phyloP scores from a whole-genome alignment of 2,888 invertebrate genomes.

The Prosopocoilus inquinatus region DNA sequence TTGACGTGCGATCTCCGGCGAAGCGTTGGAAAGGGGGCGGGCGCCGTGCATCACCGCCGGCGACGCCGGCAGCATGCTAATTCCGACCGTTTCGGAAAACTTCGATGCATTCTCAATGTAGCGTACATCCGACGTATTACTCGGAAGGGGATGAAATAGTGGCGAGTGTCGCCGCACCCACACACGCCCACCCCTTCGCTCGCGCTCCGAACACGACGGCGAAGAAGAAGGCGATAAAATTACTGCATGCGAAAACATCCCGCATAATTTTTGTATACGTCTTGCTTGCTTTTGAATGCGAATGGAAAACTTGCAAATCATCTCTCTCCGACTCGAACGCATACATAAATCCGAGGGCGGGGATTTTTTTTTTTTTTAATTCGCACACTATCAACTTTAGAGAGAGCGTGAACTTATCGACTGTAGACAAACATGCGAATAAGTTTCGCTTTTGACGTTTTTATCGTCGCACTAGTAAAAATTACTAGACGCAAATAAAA shows the following conservation, averaged over 20 bases:
- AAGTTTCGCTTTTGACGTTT: too few relatives aligned
- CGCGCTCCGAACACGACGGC: neutral
- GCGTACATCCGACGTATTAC: neutral
- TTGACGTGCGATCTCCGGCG: constrained; percentile 1
- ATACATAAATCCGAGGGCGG: too few relatives aligned
- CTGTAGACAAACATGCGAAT: too few relatives aligned
- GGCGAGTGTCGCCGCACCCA: neutral
- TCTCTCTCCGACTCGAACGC: too few relatives aligned
- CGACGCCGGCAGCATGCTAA: constrained; percentile 13
- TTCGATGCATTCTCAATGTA: neutral
- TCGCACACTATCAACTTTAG: too few relatives aligned
- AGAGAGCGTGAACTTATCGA: too few relatives aligned
- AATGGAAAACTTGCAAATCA: too few relatives aligned
- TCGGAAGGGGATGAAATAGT: neutral
- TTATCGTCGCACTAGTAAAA: too few relatives aligned
- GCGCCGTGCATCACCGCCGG: neutral
- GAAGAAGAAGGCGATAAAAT: neutral
- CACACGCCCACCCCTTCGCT: neutral
- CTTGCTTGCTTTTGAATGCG: neutral
- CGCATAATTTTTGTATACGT: neutral
- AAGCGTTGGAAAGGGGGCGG: constrained; percentile 10
- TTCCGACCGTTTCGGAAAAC: constrained; percentile 6
- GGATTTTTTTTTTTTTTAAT: too few relatives aligned
- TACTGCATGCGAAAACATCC: neutral
- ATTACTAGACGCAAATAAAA: too few relatives aligned